Evolutionary conservation across 2,113 vertebrate genomes (phyloP).

Genomic region (Carassius carassius): DNA sequence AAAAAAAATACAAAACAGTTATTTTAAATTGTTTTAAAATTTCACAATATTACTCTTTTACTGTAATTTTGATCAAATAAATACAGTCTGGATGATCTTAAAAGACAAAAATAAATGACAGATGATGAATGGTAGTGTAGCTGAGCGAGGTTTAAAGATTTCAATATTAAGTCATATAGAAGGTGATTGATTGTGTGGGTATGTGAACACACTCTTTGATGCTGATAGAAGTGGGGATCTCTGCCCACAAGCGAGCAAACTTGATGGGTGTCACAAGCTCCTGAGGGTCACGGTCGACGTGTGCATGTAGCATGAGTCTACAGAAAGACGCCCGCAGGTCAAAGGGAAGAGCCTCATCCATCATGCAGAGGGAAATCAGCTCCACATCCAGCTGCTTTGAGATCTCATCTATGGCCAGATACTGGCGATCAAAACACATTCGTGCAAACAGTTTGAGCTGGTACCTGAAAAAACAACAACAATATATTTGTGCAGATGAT

Average conservation of each 20-base stretch:
- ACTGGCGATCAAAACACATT: constrained; percentile 98
- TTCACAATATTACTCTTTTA: not conserved
- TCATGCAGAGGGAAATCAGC: constrained; percentile 98
- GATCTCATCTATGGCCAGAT: constrained; percentile 96
- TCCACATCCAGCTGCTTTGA: constrained; percentile 96
- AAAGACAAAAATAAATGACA: not conserved
- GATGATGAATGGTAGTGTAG: too few species aligned
- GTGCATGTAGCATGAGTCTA: constrained; percentile 95
- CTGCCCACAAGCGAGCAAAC: constrained; percentile 95
- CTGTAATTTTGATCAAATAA: not conserved
- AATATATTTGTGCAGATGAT: not conserved
- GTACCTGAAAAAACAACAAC: constrained; percentile 75
- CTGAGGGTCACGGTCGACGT: constrained; percentile 96
- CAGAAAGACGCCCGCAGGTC: constrained; percentile 96
- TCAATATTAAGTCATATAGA: not conserved
- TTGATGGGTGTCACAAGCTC: constrained; percentile 95
- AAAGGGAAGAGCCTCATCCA: constrained; percentile 92
- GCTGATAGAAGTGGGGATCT: constrained; percentile 93
- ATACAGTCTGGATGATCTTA: not conserved
- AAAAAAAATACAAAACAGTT: not conserved
- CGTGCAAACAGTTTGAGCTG: constrained; percentile 97
- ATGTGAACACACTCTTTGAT: constrained; percentile 90
- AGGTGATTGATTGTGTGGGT: not conserved
- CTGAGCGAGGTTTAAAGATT: too few species aligned
- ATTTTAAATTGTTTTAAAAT: not conserved